These are phyloP conservation scores for Hirundo rustica DNA, from an alignment of 2,797 vertebrate species.

Conservation along the genomic window DNA sequence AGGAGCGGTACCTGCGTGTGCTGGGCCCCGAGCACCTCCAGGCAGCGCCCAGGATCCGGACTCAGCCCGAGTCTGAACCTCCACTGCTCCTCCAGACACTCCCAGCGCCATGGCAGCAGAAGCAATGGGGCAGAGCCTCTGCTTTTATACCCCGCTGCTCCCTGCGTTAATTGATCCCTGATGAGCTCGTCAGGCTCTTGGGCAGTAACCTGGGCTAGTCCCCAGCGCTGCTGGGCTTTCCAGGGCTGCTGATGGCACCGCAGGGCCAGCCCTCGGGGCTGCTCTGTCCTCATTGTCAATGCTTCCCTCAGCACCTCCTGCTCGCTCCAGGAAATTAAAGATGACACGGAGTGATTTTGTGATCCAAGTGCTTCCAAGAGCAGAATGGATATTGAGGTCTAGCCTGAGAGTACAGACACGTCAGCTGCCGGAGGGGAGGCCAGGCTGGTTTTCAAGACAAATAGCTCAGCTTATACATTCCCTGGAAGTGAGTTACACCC, in stretches of 20 bases:
- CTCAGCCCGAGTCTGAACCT: fast-evolving
- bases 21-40: fast-evolving
- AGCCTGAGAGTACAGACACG: neutral
- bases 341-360: neutral
- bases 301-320: neutral
- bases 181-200: neutral
- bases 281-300: fast-evolving
- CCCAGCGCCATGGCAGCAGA: fast-evolving
- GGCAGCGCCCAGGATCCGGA: fast-evolving
- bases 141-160: neutral
- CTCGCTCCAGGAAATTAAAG: neutral
- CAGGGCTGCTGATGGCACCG: neutral
- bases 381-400: neutral
- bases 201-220: neutral
- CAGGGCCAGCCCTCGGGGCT: neutral
- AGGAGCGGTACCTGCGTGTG: fast-evolving
- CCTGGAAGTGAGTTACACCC: neutral
- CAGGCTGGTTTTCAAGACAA: neutral
- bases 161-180: neutral
- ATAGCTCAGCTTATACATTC: neutral
- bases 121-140: fast-evolving
- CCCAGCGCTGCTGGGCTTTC: neutral
- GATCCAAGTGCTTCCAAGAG: neutral
- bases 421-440: neutral
- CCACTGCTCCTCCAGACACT: fast-evolving